Evolutionary conservation across 2,797 vertebrate species (phyloP).

Genomic region (Oreochromis mossambicus): DNA sequence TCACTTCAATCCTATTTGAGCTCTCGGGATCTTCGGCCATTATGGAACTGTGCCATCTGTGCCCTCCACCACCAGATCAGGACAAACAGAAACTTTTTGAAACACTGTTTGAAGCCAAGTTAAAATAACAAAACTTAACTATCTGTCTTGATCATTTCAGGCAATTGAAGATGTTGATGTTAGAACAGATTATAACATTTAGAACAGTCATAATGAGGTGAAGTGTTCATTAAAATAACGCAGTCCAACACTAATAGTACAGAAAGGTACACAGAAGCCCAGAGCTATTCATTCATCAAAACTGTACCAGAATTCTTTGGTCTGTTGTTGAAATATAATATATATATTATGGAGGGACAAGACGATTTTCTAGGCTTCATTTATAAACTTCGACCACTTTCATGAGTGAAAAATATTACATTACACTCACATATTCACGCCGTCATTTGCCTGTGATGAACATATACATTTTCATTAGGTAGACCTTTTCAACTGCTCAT

Average conservation of each 20-base stretch:
- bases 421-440: neutral
- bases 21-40: neutral
- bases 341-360: neutral
- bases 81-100: neutral
- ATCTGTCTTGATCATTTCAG: neutral
- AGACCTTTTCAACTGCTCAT: neutral
- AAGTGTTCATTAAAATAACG: neutral
- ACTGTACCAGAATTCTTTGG: neutral
- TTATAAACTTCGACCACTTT: neutral
- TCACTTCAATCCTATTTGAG: constrained; percentile 32
- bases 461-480: neutral
- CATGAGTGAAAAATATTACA: neutral
- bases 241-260: neutral
- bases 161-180: neutral
- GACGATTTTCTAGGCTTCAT: neutral
- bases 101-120: neutral
- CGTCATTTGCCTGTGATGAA: neutral
- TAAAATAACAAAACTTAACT: neutral
- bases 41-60: constrained; percentile 32
- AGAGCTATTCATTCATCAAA: neutral
- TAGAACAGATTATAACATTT: neutral
- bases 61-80: neutral
- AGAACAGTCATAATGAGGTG: neutral
- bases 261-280: neutral
- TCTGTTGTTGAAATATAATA: neutral